These are phyloP conservation scores for Anguilla marmorata DNA, from an alignment of 2,797 vertebrate genomes.

Conservation along the genomic window DNA sequence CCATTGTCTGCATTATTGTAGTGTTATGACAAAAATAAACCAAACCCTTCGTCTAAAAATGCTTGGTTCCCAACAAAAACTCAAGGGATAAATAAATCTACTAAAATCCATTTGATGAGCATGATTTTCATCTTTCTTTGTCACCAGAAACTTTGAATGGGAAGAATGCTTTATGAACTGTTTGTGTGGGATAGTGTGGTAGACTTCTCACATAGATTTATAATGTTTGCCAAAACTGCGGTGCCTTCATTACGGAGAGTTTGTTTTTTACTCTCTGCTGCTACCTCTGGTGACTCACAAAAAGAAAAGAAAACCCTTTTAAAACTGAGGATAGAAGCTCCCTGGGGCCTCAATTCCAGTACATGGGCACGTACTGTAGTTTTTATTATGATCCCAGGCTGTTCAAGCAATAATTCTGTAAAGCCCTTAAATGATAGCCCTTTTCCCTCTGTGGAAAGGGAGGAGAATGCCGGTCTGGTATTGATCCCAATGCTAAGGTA, in stretches of 20 bases:
- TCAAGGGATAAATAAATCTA: neutral
- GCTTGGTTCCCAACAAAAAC: neutral
- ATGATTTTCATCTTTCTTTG: neutral
- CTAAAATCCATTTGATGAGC: neutral
- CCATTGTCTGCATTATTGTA: neutral
- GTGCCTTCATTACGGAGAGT: neutral
- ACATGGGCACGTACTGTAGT: neutral
- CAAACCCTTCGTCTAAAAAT: neutral
- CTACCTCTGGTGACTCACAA: neutral
- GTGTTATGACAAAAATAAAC: neutral
- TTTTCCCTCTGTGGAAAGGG: neutral
- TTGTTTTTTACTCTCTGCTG: neutral
- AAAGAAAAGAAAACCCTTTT: neutral
- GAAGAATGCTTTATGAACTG: neutral
- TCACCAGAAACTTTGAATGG: neutral
- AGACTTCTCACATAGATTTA: neutral
- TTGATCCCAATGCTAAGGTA: conserved; percentile 3
- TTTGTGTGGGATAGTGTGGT: neutral
- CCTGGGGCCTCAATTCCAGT: neutral
- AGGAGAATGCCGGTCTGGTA: neutral
- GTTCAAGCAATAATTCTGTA: conserved; percentile 8
- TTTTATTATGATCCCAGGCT: conserved; percentile 7
- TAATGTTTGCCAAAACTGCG: neutral
- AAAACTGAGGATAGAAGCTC: neutral
- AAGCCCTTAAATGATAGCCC: neutral